Conservation (phyloP, 2,797 vertebrate genomes). For the Sus cebifrons region DNA sequence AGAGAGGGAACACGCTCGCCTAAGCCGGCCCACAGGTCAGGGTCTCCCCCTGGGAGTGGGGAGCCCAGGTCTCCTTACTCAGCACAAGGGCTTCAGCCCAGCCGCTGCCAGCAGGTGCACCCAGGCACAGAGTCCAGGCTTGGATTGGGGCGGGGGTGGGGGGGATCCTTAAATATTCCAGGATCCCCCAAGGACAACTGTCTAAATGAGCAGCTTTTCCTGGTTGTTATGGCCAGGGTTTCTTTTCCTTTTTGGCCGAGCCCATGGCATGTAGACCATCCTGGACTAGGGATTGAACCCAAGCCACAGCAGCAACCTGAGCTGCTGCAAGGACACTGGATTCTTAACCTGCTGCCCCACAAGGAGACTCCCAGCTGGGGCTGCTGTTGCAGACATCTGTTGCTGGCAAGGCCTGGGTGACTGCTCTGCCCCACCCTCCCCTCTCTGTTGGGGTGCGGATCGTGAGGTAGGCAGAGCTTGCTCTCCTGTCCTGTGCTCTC, state of each 20-base stretch:
- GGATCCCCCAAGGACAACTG: not conserved
- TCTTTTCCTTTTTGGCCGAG: no score
- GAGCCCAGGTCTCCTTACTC: not conserved
- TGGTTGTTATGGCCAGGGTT: not conserved
- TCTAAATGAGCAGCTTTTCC: not conserved
- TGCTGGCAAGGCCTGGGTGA: no score
- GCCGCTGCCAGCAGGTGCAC: not conserved
- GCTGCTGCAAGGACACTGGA: no score
- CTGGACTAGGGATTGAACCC: no score
- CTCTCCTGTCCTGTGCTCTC: not conserved
- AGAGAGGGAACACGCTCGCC: not conserved
- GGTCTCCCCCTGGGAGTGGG: not conserved
- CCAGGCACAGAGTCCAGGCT: not conserved
- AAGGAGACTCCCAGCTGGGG: not conserved
- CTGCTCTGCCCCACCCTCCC: no score
- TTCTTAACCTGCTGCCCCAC: no score
- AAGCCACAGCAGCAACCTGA: no score
- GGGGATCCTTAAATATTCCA: no score
- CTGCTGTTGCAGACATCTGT: not conserved
- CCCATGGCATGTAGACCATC: no score
- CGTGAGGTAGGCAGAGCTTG: not conserved
- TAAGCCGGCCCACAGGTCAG: fast-evolving
- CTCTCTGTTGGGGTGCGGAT: not conserved
- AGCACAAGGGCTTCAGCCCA: not conserved
- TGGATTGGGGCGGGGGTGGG: no score